Conservation (phyloP, 37 sponge, comb jelly and placozoan genomes). For the Amphimedon queenslandica region DNA sequence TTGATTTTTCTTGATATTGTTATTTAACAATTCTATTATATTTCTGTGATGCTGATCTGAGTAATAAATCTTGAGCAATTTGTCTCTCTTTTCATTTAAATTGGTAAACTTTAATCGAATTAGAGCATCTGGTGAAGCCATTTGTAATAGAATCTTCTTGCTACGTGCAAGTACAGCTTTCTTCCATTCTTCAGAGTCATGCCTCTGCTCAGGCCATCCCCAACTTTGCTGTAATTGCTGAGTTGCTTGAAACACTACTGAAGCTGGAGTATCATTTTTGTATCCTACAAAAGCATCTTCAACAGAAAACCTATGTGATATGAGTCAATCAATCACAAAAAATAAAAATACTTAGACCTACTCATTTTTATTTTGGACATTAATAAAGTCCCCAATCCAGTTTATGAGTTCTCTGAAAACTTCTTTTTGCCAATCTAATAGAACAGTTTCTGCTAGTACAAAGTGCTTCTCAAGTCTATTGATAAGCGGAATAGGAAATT, state of each 20-base stretch:
- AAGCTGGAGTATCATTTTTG: slow-evolving; percentile 81
- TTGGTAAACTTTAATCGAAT: slow-evolving; percentile 21
- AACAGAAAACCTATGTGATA: slow-evolving; percentile 16
- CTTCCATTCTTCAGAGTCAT: slow-evolving; percentile 13
- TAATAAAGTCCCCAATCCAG: slow-evolving; percentile 46
- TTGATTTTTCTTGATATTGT: slow-evolving; percentile 7
- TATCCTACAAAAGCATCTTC: slow-evolving; percentile 89
- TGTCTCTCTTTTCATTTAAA: neutral
- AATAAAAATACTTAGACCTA: neutral
- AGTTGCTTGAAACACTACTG: slow-evolving; percentile 84
- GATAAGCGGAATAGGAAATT: slow-evolving; percentile 92
- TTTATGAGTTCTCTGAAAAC: slow-evolving; percentile 24
- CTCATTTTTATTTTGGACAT: neutral
- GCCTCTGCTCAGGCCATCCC: neutral
- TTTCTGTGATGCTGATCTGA: slow-evolving; percentile 30
- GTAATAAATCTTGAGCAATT: slow-evolving; percentile 29
- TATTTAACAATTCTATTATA: slow-evolving; percentile 26
- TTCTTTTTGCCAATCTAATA: slow-evolving; percentile 37
- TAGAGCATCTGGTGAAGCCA: slow-evolving; percentile 62
- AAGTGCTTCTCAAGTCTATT: slow-evolving; percentile 95
- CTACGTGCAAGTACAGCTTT: slow-evolving; percentile 25
- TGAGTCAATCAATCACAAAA: neutral
- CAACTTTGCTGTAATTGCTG: slow-evolving; percentile 9
- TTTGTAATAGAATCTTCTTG: slow-evolving; percentile 48
- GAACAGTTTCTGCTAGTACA: slow-evolving; percentile 69